Conservation (phyloP, 2,113 vertebrate genomes). For the Mohoua ochrocephala region DNA sequence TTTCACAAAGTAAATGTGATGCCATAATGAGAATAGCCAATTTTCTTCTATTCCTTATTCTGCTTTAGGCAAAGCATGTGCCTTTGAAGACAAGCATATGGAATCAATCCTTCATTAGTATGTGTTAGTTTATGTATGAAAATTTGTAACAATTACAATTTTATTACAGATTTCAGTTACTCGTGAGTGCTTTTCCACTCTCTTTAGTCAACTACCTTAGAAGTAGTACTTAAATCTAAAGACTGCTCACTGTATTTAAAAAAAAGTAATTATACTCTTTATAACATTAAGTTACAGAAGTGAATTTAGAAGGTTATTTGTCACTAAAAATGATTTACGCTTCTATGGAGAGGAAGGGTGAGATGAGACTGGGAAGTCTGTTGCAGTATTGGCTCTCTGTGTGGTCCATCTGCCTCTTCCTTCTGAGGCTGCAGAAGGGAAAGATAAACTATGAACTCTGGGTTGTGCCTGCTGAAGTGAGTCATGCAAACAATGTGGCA, state of each 20-base stretch:
- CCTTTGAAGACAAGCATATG: background rate
- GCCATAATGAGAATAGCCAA: background rate
- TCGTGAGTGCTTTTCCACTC: background rate
- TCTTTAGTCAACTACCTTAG: background rate
- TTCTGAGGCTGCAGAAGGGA: background rate
- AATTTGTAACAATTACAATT: background rate
- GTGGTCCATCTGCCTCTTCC: background rate
- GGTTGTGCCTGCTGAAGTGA: background rate
- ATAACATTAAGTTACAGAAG: background rate
- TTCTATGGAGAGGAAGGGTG: background rate
- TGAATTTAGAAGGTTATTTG: background rate
- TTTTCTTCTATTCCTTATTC: background rate
- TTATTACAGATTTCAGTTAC: background rate
- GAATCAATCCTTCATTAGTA: background rate
- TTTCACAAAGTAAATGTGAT: background rate
- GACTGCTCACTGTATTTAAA: background rate
- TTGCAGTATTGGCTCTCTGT: background rate
- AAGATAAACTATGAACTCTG: background rate
- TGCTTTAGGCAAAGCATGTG: background rate
- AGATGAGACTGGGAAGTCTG: background rate
- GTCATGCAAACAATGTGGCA: background rate
- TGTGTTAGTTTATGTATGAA: background rate
- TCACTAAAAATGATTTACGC: background rate
- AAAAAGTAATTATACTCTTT: background rate
- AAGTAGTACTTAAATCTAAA: background rate